Base-by-base conservation (phyloP, 1,140 invertebrate genomes). In the Drosophila equinoxialis region DNA sequence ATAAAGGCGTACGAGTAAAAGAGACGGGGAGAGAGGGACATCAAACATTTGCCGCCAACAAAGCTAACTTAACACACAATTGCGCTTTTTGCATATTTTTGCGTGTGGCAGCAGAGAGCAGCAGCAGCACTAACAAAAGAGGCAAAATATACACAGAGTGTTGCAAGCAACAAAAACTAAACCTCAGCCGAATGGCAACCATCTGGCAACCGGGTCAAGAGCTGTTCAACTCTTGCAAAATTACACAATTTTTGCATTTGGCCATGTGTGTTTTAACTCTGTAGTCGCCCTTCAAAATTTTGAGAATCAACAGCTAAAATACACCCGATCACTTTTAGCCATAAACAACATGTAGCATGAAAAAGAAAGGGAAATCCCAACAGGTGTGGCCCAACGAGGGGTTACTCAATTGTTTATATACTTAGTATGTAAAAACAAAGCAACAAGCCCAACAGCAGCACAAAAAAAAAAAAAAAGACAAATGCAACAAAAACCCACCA, bases 1-100 rank as follows among this genome's bases (percentile, higher is more conserved):
- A 37, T 37, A 37, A 37, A 3, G 35, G 8, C 35, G 30, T 30
- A 30, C 0, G 30, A 6, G 30, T 30, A 30, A 30, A 20, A 60
- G 1, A n/a, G 11, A 17, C 8, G 8, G 11, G 37, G 11, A 39
- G 37, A 3, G 37, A 39, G 37, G 11, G 37, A 39, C 8, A 39
- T 5, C 37, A 35, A 54, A 54, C 14, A 35, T 42, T 33, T 35
- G 35, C 14, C 61, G 20, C 65, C 58, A 65, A 73, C 68, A 87
- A 83, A 74, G 83, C 76, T 76, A 86, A 83, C 64, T 87, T 83
- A 83, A 86, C 84, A 83, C 83, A 86, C 83, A 86, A 87, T 86
- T 86, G 83, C 83, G 83, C 83, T 87, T 86, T 51, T 86, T 86
- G 83, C 79, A 86, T 79, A 86, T 86, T 87, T 82, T 39, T 39